These are phyloP conservation scores for Psilanteris sp. DNA, from an alignment of 1,140 invertebrate species.

Conservation along the genomic window DNA sequence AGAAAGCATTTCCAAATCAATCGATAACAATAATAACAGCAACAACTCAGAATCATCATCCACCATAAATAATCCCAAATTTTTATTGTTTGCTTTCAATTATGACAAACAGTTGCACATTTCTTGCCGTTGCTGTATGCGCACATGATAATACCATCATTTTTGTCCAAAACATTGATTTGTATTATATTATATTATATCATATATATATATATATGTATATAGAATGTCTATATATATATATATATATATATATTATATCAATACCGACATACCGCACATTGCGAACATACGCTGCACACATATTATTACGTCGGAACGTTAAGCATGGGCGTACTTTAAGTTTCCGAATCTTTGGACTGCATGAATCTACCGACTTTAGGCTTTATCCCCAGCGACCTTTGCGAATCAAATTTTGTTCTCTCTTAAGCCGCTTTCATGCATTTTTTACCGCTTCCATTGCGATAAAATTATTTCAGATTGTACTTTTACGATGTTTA, in stretches of 20 bases:
- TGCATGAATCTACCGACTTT: constrained; percentile 80
- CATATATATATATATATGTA: no score
- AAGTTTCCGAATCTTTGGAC: constrained; percentile 70
- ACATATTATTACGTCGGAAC: constrained; percentile 24
- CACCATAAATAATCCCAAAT: constrained; percentile 4
- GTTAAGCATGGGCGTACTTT: constrained; percentile 55
- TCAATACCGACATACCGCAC: no score
- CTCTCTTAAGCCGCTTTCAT: constrained; percentile 46
- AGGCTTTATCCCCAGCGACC: constrained; percentile 62
- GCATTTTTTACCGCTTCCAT: constrained; percentile 31
- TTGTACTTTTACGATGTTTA: constrained; percentile 1
- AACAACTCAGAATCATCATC: no score
- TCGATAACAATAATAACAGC: no score
- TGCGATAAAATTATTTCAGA: constrained; percentile 15
- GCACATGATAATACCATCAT: constrained; percentile 35
- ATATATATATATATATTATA: no score
- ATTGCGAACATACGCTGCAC: constrained; percentile 40
- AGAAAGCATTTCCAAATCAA: no score
- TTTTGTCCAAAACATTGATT: constrained; percentile 18
- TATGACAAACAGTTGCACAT: constrained; percentile 50
- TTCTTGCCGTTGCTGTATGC: constrained; percentile 48
- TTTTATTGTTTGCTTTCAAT: not conserved
- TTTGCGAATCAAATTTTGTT: constrained; percentile 41
- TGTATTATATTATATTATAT: no score
- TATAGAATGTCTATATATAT: no score